Conservation (phyloP, 2,113 vertebrate species). For the Pelvicachromis taeniatus region DNA sequence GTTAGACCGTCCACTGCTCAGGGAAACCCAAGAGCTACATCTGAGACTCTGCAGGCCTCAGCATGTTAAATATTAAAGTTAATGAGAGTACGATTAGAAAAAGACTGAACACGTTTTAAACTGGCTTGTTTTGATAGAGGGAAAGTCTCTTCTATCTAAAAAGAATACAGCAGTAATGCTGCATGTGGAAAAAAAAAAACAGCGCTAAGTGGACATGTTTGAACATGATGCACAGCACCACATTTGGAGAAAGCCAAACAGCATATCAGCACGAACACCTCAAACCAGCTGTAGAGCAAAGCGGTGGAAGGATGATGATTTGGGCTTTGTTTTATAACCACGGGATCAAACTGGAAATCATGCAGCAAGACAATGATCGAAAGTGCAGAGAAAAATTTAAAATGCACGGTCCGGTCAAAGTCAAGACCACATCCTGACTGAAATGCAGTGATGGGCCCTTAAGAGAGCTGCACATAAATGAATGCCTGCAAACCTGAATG, state of each 20-base stretch:
- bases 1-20: fast-evolving
- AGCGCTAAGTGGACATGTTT: background rate
- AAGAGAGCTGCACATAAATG: no score
- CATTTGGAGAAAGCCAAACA: background rate
- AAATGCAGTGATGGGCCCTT: no score
- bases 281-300: background rate
- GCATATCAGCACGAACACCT: background rate
- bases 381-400: fast-evolving
- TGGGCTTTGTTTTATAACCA: background rate
- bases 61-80: background rate
- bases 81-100: background rate
- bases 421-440: no score
- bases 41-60: background rate
- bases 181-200: fast-evolving
- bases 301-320: background rate
- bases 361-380: fast-evolving
- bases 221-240: fast-evolving
- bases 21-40: background rate
- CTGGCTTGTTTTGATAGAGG: background rate
- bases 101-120: background rate
- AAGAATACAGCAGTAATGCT: fast-evolving
- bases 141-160: background rate
- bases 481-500: no score
- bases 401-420: background rate
- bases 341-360: fast-evolving